Evolutionary conservation across 1,140 invertebrate genomes (phyloP).

Genomic region (Whitmania pigra): DNA sequence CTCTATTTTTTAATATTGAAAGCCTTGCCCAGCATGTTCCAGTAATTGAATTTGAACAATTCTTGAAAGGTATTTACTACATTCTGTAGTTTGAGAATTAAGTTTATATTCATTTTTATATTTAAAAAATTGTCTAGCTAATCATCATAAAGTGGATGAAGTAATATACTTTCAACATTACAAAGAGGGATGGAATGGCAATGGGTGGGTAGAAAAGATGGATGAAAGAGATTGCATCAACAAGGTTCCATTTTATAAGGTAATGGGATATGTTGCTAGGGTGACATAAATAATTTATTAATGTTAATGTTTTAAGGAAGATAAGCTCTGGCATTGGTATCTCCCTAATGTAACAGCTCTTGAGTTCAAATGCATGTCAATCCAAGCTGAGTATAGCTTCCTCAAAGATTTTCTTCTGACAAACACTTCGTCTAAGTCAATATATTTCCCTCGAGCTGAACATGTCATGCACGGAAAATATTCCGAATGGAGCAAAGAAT

Average conservation of each 20-base stretch:
- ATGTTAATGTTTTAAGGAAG: constrained; percentile 25
- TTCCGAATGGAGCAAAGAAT: constrained; percentile 32
- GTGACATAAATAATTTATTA: too few species aligned
- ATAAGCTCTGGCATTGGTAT: constrained; percentile 40
- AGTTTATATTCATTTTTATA: too few species aligned
- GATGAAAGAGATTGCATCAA: constrained; percentile 49
- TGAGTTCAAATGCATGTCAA: constrained; percentile 55
- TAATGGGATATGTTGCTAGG: constrained; percentile 23
- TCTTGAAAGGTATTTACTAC: constrained; percentile 45
- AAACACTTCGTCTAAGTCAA: constrained; percentile 14
- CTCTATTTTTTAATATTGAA: constrained; percentile 68
- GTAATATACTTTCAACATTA: constrained; percentile 74
- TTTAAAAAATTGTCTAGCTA: constrained; percentile 33
- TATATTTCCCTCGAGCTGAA: constrained; percentile 25
- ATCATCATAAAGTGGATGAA: constrained; percentile 52
- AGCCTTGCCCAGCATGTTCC: constrained; percentile 67
- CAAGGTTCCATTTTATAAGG: constrained; percentile 30
- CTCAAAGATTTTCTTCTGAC: constrained; percentile 32
- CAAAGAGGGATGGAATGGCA: constrained; percentile 65
- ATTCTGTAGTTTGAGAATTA: background rate
- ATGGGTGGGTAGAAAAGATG: constrained; percentile 70
- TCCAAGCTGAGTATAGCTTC: constrained; percentile 55
- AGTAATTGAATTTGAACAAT: constrained; percentile 74
- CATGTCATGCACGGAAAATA: constrained; percentile 30
- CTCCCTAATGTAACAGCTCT: constrained; percentile 52